A percentile compares a stretch with the other conserved stretches of the same genome.
phyloP scores from a whole-genome alignment of 2,797 vertebrate species.

The Myiotriccus ornatus region DNA sequence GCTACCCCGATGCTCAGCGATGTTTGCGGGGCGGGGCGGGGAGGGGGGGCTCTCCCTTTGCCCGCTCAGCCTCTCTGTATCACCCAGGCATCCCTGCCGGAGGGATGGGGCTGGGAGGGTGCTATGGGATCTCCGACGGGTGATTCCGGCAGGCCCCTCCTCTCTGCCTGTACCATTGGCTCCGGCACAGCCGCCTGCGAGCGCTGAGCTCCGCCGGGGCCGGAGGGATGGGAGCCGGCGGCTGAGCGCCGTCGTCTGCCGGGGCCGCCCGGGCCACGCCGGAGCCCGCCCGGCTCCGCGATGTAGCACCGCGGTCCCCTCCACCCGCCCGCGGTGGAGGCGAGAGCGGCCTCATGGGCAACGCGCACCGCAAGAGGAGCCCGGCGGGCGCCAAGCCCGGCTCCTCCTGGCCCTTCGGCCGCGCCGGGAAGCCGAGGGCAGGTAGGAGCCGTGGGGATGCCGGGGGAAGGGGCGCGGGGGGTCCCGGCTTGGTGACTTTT shows the following conservation, averaged over 20 bases:
- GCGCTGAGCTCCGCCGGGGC: not conserved
- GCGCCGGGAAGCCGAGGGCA: conserved; percentile 56
- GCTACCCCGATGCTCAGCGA: fast-evolving
- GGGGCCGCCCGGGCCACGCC: conserved; percentile 16
- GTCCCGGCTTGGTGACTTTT: not conserved
- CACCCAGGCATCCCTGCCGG: not conserved
- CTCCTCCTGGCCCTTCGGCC: conserved; percentile 74
- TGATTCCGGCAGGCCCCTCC: conserved; percentile 21
- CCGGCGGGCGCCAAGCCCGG: conserved; percentile 50
- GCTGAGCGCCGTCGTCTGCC: not conserved
- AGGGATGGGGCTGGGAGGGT: not conserved
- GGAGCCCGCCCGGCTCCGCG: conserved; percentile 59
- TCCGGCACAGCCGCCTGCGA: conserved; percentile 28
- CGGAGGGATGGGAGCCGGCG: conserved; percentile 24
- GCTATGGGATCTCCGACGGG: not conserved
- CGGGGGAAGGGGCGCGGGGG: not conserved
- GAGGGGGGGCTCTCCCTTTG: not conserved
- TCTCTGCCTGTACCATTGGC: conserved; percentile 46
- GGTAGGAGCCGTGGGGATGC: conserved; percentile 40
- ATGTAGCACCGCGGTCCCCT: conserved; percentile 67
- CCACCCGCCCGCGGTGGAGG: conserved; percentile 54
- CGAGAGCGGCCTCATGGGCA: conserved; percentile 70
- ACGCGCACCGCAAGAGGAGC: conserved; percentile 76
- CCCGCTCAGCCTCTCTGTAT: not conserved
- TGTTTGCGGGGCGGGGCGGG: not conserved